A percentile compares a stretch with the other conserved stretches of the same genome.
These are phyloP conservation scores for Belonocnema kinseyi DNA, from an alignment of 1,140 invertebrate species.

Conservation along the genomic window DNA sequence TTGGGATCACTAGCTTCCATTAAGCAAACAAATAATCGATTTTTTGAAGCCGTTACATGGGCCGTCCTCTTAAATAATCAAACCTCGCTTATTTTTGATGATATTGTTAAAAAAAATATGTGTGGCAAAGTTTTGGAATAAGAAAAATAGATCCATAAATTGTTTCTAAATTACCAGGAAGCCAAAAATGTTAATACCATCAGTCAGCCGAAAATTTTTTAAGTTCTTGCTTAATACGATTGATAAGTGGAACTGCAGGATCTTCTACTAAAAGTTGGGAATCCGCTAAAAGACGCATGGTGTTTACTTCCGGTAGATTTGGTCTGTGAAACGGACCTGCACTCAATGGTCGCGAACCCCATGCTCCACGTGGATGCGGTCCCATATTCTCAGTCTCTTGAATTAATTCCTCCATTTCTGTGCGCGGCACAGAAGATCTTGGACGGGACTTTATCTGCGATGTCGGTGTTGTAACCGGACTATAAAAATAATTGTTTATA, in stretches of 20 bases:
- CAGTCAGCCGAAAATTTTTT: conserved; percentile 69
- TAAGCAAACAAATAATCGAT: too few species aligned
- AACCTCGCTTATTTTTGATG: too few species aligned
- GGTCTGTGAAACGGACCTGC: conserved; percentile 79
- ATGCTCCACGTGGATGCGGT: conserved; percentile 70
- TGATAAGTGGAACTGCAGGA: conserved; percentile 80
- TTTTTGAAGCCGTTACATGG: too few species aligned
- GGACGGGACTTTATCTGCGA: conserved; percentile 62
- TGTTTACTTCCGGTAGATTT: conserved; percentile 69
- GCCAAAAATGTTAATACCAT: not conserved
- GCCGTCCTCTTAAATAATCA: too few species aligned
- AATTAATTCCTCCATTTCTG: conserved; percentile 47
- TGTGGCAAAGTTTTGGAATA: too few species aligned
- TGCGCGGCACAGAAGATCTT: conserved; percentile 66
- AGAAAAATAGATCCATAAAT: too few species aligned
- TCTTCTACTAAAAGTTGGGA: conserved; percentile 75
- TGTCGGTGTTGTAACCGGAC: conserved; percentile 52
- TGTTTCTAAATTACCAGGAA: too few species aligned
- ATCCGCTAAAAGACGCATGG: conserved; percentile 70
- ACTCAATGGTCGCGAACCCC: conserved; percentile 77
- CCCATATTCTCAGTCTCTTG: conserved; percentile 59
- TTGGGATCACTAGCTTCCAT: too few species aligned
- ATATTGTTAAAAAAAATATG: too few species aligned
- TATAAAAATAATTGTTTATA: conserved; percentile 28
- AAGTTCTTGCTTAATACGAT: conserved; percentile 80